Evolutionary conservation across 2,888 invertebrate genomes (phyloP).

Genomic region (Tetragonula carbonaria): DNA sequence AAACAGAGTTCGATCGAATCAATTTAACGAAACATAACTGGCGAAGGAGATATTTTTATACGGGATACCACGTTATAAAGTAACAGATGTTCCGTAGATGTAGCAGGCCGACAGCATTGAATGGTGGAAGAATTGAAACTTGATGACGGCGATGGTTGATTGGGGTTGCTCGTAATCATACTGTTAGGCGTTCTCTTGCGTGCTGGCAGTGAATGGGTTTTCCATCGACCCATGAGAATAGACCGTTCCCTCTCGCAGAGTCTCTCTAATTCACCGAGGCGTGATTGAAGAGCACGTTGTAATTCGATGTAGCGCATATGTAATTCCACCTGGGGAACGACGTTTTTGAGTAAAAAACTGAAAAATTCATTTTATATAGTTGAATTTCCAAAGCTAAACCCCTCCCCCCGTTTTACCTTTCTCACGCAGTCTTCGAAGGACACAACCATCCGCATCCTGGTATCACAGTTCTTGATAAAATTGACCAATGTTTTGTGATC

Average conservation of each 20-base stretch:
- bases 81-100: slow-evolving; percentile 90
- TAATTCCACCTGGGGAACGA: slow-evolving; percentile 89
- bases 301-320: slow-evolving; percentile 97
- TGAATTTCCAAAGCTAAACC: not conserved
- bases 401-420: slow-evolving; percentile 86
- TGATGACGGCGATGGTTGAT: slow-evolving; percentile 78
- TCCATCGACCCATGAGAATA: slow-evolving; percentile 94
- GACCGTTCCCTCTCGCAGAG: slow-evolving; percentile 93
- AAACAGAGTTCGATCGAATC: not conserved
- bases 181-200: slow-evolving; percentile 90
- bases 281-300: slow-evolving; percentile 92
- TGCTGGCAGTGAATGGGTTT: slow-evolving; percentile 94
- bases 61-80: slow-evolving; percentile 81
- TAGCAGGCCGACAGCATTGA: slow-evolving; percentile 90
- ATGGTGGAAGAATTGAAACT: slow-evolving; percentile 79
- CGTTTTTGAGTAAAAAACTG: not conserved
- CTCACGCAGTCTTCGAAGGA: slow-evolving; percentile 98
- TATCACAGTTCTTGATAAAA: slow-evolving; percentile 95
- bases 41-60: not conserved
- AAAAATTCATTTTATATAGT: no score
- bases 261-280: slow-evolving; percentile 93
- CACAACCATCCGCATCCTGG: slow-evolving; percentile 97
- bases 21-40: no score
- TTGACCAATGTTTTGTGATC: slow-evolving; percentile 97
- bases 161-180: slow-evolving; percentile 79